Evolutionary conservation across 2,888 invertebrate genomes (phyloP).

Genomic region (Drosophila neotestacea): DNA sequence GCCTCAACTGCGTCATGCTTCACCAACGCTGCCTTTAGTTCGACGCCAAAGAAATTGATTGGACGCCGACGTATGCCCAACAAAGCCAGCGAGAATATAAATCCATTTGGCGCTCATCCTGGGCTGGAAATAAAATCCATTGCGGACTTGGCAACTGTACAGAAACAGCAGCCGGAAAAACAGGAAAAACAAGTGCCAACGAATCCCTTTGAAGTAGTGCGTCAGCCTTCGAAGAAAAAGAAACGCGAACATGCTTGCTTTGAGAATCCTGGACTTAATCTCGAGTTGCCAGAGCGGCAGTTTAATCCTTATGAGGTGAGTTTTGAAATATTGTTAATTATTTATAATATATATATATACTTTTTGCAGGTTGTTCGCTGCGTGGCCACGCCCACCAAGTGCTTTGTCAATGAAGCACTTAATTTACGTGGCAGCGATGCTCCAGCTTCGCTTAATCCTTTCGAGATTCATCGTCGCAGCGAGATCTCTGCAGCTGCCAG

Average conservation of each 20-base stretch:
- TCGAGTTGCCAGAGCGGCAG: constrained; percentile 83
- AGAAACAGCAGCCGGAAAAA: constrained; percentile 4
- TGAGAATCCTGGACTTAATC: constrained; percentile 84
- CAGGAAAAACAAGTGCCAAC: constrained; percentile 27
- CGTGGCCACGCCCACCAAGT: constrained; percentile 49
- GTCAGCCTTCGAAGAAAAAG: constrained; percentile 85
- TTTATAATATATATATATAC: neutral
- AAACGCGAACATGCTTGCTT: constrained; percentile 83
- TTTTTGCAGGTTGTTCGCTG: constrained; percentile 69
- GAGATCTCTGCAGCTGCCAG: constrained; percentile 42
- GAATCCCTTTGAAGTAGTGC: constrained; percentile 84
- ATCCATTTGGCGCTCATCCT: constrained; percentile 55
- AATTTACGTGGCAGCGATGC: constrained; percentile 82
- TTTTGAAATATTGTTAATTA: neutral
- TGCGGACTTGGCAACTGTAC: constrained; percentile 66
- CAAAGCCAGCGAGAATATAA: constrained; percentile 43
- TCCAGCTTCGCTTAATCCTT: constrained; percentile 82
- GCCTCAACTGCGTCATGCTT: constrained; percentile 72
- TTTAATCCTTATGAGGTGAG: constrained; percentile 85
- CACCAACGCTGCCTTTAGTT: constrained; percentile 83
- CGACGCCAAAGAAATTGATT: constrained; percentile 82
- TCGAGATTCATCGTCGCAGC: constrained; percentile 81
- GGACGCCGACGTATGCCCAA: constrained; percentile 71
- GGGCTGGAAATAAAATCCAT: constrained; percentile 84
- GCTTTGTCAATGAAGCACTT: constrained; percentile 83